Percentiles rank a stretch among this genome's conserved stretches.
Conservation (phyloP, 2,797 vertebrate genomes). For the Sarcoramphus papa region DNA sequence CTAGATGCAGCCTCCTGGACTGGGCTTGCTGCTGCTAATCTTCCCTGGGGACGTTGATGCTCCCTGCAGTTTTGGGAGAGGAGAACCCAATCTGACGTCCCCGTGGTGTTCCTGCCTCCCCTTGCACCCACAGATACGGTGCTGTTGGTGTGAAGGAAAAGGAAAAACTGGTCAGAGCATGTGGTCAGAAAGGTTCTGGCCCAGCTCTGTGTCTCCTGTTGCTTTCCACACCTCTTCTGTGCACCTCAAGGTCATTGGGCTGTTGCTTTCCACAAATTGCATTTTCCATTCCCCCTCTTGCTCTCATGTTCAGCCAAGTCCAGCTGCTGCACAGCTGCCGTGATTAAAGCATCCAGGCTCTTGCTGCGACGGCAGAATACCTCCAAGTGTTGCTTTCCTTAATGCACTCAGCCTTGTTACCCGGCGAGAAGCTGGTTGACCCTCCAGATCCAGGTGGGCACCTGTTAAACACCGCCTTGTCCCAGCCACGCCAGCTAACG, state of each 20-base stretch:
- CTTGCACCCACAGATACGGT: not conserved
- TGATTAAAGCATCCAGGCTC: not conserved
- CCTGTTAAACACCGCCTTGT: not conserved
- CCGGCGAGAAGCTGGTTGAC: not conserved
- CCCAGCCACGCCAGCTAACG: not conserved
- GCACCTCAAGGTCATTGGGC: not conserved
- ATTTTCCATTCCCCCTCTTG: not conserved
- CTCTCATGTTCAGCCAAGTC: not conserved
- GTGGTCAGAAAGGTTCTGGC: not conserved
- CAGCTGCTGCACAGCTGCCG: not conserved
- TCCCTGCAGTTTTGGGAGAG: not conserved
- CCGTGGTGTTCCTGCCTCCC: not conserved
- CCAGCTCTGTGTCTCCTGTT: not conserved
- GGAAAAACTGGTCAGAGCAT: not conserved
- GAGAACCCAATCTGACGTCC: not conserved
- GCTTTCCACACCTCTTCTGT: not conserved
- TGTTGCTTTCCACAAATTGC: not conserved
- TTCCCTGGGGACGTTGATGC: not conserved
- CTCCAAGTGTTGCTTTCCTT: not conserved
- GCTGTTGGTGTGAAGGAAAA: accelerated
- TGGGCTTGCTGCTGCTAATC: not conserved
- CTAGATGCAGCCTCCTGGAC: not conserved
- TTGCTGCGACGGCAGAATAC: not conserved
- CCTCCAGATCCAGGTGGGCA: not conserved
- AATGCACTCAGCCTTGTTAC: not conserved